phyloP scores from a whole-genome alignment of 1,140 invertebrate genomes.

The Ceratoteleas bidentatus region DNA sequence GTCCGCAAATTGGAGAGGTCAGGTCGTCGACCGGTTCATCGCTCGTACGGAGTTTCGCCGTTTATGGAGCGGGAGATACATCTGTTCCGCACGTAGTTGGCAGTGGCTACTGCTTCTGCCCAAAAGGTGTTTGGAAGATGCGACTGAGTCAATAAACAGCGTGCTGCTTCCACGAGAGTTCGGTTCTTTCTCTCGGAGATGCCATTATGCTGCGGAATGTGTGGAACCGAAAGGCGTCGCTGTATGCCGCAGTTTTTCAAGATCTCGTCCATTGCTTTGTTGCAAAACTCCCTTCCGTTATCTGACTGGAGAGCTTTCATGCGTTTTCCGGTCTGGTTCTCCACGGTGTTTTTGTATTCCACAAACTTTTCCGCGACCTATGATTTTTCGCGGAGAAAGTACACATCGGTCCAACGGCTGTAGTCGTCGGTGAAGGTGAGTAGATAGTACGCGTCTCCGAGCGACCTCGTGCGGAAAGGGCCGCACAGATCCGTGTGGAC shows the following conservation, averaged over 20 bases:
- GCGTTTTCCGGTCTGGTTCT: constrained; percentile 9
- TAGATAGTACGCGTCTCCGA: neutral
- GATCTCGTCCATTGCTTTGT: constrained; percentile 2
- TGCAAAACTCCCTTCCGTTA: constrained; percentile 19
- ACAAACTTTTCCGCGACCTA: neutral
- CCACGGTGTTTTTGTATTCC: constrained; percentile 11
- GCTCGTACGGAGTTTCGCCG: constrained; percentile 5
- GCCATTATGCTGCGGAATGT: constrained; percentile 49
- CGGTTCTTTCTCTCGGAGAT: constrained; percentile 29
- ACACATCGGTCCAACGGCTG: constrained; percentile 3
- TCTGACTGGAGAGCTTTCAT: constrained; percentile 35
- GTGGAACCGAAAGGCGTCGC: constrained; percentile 8
- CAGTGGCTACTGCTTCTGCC: constrained; percentile 42
- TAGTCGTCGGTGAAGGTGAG: constrained; percentile 7
- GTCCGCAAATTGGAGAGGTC: constrained; percentile 66
- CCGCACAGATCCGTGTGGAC: constrained; percentile 4
- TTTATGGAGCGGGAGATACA: constrained; percentile 7
- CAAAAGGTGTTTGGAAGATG: constrained; percentile 17
- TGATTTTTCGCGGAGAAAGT: constrained; percentile 1
- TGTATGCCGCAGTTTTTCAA: constrained; percentile 11
- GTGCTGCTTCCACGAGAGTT: constrained; percentile 55
- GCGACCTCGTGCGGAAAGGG: constrained; percentile 14
- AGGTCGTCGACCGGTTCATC: constrained; percentile 76
- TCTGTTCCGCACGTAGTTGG: constrained; percentile 31
- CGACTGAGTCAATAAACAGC: constrained; percentile 51